Conservation (phyloP, 1,140 invertebrate species). For the Thereuonema tuberculata region DNA sequence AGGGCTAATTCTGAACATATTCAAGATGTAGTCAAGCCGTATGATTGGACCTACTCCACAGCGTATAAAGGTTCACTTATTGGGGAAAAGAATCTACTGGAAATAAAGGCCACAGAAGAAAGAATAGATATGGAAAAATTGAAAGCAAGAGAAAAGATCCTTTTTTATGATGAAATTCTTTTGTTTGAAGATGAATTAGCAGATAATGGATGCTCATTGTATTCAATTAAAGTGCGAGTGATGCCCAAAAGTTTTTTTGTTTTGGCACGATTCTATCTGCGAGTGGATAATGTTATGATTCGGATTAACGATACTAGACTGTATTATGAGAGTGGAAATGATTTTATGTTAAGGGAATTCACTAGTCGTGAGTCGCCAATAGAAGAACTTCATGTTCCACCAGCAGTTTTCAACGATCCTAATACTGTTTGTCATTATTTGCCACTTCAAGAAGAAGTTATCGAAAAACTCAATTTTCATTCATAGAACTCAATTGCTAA, state of each 20-base stretch:
- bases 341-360: constrained; percentile 32
- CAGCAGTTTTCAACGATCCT: constrained; percentile 25
- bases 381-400: constrained; percentile 20
- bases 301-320: constrained; percentile 82
- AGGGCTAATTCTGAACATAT: constrained; percentile 45
- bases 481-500: no score
- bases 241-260: constrained; percentile 92
- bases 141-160: constrained; percentile 76
- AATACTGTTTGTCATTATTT: constrained; percentile 28
- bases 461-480: constrained; percentile 25
- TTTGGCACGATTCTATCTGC: constrained; percentile 74
- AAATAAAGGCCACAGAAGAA: constrained; percentile 33
- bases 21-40: constrained; percentile 66
- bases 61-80: constrained; percentile 73
- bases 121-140: constrained; percentile 80
- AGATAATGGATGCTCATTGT: constrained; percentile 86
- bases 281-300: constrained; percentile 84
- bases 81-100: constrained; percentile 31
- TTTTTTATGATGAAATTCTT: constrained; percentile 86
- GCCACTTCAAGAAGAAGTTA: constrained; percentile 21
- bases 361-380: constrained; percentile 26
- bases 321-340: constrained; percentile 51
- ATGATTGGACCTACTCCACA: constrained; percentile 98
- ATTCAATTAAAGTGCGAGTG: constrained; percentile 89
- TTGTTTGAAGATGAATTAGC: constrained; percentile 97